Evolutionary conservation across 1,140 invertebrate genomes (phyloP), one percentile per base, ranked within the genome.

Genomic region (Drosophila carrolli): DNA sequence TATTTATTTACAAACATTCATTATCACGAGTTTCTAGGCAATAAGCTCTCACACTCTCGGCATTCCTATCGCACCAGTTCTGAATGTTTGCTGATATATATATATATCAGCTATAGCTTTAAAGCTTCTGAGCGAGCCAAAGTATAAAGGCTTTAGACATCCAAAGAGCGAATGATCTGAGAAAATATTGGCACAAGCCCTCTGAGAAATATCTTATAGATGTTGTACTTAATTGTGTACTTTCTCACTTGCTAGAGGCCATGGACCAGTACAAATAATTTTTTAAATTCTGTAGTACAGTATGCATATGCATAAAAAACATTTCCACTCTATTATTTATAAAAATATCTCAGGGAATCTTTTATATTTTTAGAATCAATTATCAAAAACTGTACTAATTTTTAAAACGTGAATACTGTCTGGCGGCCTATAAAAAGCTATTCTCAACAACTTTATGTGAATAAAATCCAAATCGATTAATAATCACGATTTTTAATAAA

Each of bases 1-100:
- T 65, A 37, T 47, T 32, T 62, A 54, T 70, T 62, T 71, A 65
- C 67, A 71, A 61, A 62, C 68, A 72, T 67, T 32, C 13, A 67
- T 23, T 60, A 67, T 61, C 32, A 46, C 41, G 53, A 41, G 46
- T 60, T 59, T 38, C 23, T 23, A 11, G 56, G 23, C 37, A 41
- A 35, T n/a, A 16, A 41, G 44, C 27, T 58, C 27, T 41, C 35
- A 7, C 53, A 38, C 19, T 37, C 50, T 32, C 4, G 6, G 40
- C 40, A 38, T 23, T 54, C 35, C 8, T 56, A 43, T 53, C 38
- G 19, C 37, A 32, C 1, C 29, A 6, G 29, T 32, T 6, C n/a
- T 14, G 6, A 35, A 35, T 29, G 23, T n/a, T 19, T 48, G 27
- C 40, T 32, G 41, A 46, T 57, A 32, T 5, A 14, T 5, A 46